Conservation (phyloP, 2,888 invertebrate genomes). For the Gymnocheta viridis region DNA sequence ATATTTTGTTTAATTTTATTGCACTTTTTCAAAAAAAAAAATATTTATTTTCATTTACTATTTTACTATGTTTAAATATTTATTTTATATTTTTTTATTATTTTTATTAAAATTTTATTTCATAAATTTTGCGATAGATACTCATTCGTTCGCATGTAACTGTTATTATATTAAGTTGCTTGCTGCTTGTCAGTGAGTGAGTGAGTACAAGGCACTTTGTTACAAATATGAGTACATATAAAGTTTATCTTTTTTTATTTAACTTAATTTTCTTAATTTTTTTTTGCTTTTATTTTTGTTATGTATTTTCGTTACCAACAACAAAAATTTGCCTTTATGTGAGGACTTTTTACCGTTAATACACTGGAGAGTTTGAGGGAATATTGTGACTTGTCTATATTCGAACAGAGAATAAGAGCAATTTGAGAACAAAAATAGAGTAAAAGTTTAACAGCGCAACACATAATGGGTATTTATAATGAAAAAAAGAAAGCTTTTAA, state of each 20-base stretch:
- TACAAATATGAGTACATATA: conserved; percentile 24
- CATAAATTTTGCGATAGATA: conserved; percentile 36
- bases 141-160: conserved; percentile 19
- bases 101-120: conserved; percentile 20
- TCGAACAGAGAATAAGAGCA: conserved; percentile 26
- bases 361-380: not conserved
- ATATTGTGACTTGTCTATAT: not conserved
- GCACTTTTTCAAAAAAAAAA: not conserved
- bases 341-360: conserved; percentile 40
- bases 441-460: conserved; percentile 18
- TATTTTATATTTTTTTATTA: not conserved
- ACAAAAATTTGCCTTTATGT: conserved; percentile 28
- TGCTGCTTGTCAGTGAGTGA: conserved; percentile 33
- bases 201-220: conserved; percentile 22
- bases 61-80: not conserved
- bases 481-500: conserved; percentile 55
- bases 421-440: not conserved
- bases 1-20: not conserved
- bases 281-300: conserved; percentile 24
- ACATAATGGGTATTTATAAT: not conserved
- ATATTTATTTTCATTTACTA: not conserved
- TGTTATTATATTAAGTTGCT: conserved; percentile 39
- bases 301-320: conserved; percentile 28
- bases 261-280: conserved; percentile 53
- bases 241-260: conserved; percentile 46